A percentile compares a stretch with the other conserved stretches of the same genome.
phyloP scores from a whole-genome alignment of 2,888 invertebrate genomes.

The Thumatha senex region DNA sequence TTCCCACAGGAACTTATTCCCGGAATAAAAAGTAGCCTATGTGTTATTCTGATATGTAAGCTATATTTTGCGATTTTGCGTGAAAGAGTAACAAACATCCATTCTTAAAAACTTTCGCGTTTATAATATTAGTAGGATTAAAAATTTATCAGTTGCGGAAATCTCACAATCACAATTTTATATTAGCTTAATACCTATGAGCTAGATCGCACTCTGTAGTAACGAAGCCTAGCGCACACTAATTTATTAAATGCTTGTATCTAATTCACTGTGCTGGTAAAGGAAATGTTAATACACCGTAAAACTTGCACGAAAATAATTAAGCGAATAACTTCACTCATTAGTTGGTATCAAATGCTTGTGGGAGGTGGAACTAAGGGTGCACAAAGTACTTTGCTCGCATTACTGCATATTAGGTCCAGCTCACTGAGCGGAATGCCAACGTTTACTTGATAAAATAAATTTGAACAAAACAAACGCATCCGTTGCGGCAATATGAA shows the following conservation, averaged over 20 bases:
- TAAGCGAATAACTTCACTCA: constrained; percentile 73
- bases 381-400: constrained; percentile 50
- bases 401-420: constrained; percentile 72
- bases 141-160: too few species aligned
- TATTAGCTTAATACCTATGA: too few species aligned
- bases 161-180: too few species aligned
- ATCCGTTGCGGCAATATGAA: constrained; percentile 78
- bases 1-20: too few species aligned
- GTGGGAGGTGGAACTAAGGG: constrained; percentile 29
- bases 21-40: too few species aligned
- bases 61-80: too few species aligned
- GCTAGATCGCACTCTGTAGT: too few species aligned
- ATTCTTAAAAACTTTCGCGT: too few species aligned
- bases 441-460: constrained; percentile 82
- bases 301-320: constrained; percentile 63
- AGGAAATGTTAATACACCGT: constrained; percentile 48
- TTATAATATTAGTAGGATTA: too few species aligned
- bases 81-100: too few species aligned
- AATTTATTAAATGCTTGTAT: constrained; percentile 23
- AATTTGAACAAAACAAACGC: constrained; percentile 82
- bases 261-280: constrained; percentile 30
- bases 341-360: constrained; percentile 64
- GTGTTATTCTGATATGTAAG: too few species aligned
- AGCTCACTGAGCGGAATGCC: constrained; percentile 72
- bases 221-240: not conserved